These are phyloP conservation scores for Tigriopus japonicus DNA, from an alignment of 1,140 invertebrate genomes.

Conservation along the genomic window DNA sequence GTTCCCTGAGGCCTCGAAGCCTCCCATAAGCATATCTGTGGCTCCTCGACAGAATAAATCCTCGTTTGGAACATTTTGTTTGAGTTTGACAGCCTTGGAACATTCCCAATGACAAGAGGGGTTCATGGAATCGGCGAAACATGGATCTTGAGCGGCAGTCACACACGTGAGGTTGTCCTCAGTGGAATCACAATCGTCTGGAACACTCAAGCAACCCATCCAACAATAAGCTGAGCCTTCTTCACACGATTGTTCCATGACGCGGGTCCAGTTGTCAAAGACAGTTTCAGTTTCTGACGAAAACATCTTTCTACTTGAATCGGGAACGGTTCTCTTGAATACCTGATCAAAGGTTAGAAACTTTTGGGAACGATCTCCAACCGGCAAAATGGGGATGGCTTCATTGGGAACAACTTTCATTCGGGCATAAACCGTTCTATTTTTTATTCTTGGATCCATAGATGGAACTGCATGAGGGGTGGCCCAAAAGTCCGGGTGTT, in stretches of 20 bases:
- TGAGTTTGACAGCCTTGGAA: background rate
- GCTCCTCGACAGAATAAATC: background rate
- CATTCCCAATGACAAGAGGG: background rate
- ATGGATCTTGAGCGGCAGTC: background rate
- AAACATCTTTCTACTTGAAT: background rate
- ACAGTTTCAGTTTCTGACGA: no score
- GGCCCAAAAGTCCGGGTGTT: background rate
- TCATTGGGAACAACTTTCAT: background rate
- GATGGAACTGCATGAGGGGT: background rate
- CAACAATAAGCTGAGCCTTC: conserved; percentile 1
- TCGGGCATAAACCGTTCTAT: background rate
- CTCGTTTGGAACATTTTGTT: background rate
- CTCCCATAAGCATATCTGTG: background rate
- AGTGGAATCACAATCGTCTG: background rate
- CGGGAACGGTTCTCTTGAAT: no score
- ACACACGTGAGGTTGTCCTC: background rate
- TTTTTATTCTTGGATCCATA: background rate
- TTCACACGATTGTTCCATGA: background rate
- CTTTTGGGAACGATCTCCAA: no score
- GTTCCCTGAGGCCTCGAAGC: background rate
- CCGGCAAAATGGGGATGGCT: background rate
- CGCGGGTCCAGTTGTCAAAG: background rate
- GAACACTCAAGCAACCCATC: background rate
- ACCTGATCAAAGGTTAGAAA: no score
- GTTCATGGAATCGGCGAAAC: background rate